These are phyloP conservation scores for Spinibarbus caldwelli DNA, from an alignment of 2,797 vertebrate genomes.

Conservation along the genomic window DNA sequence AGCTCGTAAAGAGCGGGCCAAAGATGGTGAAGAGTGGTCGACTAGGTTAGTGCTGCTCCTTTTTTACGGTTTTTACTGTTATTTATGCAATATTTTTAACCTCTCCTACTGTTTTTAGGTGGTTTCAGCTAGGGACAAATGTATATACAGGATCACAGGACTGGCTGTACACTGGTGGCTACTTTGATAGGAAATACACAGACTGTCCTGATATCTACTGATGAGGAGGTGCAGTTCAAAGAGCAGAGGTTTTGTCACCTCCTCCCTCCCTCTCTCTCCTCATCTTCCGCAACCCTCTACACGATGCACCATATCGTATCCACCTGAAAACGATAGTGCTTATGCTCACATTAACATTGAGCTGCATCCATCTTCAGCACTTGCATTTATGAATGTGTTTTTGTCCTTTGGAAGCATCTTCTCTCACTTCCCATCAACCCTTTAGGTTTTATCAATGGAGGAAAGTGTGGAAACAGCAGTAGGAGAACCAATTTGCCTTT, in stretches of 20 bases:
- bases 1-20: constrained; percentile 87
- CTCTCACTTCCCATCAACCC: constrained; percentile 8
- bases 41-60: constrained; percentile 81
- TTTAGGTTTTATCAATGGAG: constrained; percentile 15
- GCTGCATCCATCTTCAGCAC: neutral
- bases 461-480: neutral
- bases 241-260: neutral
- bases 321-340: constrained; percentile 41
- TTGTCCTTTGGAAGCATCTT: neutral
- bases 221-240: constrained; percentile 62
- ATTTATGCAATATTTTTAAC: neutral
- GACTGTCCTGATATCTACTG: constrained; percentile 94
- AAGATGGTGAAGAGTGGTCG: constrained; percentile 85
- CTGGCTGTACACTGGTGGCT: constrained; percentile 93
- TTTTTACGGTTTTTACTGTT: neutral
- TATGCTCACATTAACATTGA: constrained; percentile 22
- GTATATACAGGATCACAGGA: constrained; percentile 84
- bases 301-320: constrained; percentile 35
- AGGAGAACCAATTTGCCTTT: neutral
- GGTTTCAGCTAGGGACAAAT: constrained; percentile 90
- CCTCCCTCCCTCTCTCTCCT: neutral
- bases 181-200: constrained; percentile 93
- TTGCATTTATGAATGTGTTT: neutral
- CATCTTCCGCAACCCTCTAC: neutral
- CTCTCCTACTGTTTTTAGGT: constrained; percentile 74